Evolutionary conservation across 2,888 invertebrate species (phyloP).

Genomic region (Megalurothrips usitatus): DNA sequence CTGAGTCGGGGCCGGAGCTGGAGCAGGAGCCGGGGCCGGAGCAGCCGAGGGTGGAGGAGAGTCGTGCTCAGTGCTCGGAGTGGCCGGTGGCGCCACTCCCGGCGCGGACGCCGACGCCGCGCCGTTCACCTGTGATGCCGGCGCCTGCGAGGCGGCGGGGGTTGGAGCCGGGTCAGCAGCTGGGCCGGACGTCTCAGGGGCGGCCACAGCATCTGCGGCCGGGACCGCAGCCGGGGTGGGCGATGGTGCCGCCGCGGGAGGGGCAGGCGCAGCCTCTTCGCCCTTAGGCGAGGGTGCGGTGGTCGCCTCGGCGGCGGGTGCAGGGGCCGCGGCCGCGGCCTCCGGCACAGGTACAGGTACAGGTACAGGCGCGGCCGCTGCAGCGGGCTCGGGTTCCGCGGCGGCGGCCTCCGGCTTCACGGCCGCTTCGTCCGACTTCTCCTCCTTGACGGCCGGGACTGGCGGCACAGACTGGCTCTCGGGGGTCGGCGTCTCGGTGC

Average conservation of each 20-base stretch:
- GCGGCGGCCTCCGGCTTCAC: constrained; percentile 30
- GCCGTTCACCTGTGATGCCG: constrained; percentile 28
- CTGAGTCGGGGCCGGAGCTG: constrained; percentile 32
- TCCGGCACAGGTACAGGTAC: no score
- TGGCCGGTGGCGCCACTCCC: constrained; percentile 12
- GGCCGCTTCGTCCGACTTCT: constrained; percentile 35
- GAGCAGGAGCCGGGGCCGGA: constrained; percentile 30
- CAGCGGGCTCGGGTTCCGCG: no score
- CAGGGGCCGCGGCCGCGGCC: constrained; percentile 30
- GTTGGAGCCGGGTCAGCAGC: constrained; percentile 39
- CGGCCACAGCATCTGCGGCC: constrained; percentile 15
- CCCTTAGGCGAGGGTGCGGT: constrained; percentile 27
- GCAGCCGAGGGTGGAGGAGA: constrained; percentile 31
- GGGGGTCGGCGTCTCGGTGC: constrained; percentile 31
- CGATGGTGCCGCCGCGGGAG: constrained; percentile 29
- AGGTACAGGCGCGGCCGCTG: no score
- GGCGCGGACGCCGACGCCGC: constrained; percentile 28
- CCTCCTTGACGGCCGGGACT: constrained; percentile 21
- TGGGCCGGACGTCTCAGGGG: constrained; percentile 28
- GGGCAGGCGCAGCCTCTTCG: not conserved
- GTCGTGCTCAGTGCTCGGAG: constrained; percentile 33
- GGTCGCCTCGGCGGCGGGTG: constrained; percentile 31
- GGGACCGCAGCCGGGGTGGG: constrained; percentile 29
- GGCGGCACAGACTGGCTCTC: constrained; percentile 28
- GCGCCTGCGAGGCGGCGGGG: constrained; percentile 14